phyloP scores from a whole-genome alignment of 2,113 vertebrate species.

The Jacana jacana region DNA sequence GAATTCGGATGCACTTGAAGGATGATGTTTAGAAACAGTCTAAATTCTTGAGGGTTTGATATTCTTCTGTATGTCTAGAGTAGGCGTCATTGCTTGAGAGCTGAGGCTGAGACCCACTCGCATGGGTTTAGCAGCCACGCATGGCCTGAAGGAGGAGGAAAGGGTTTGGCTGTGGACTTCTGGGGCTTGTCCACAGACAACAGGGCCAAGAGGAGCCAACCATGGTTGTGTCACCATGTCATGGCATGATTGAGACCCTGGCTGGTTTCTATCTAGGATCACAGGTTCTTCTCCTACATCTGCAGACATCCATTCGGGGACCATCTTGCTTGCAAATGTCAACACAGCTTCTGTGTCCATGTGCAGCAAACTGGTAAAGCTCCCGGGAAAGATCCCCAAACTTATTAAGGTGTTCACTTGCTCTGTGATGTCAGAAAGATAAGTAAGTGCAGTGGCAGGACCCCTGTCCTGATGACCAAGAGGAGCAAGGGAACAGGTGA shows the following conservation, averaged over 20 bases:
- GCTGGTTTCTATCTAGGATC: background rate
- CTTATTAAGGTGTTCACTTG: background rate
- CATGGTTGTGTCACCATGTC: background rate
- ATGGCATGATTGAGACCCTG: background rate
- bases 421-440: background rate
- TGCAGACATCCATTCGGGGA: background rate
- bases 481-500: background rate
- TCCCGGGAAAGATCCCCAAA: background rate
- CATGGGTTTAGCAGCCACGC: accelerated
- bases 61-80: background rate
- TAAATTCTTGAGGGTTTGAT: background rate
- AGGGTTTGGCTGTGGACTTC: background rate
- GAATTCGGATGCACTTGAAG: background rate
- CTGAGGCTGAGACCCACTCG: background rate
- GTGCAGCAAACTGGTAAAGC: background rate
- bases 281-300: background rate
- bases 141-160: background rate
- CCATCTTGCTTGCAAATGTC: background rate
- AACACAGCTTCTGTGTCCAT: background rate
- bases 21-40: background rate
- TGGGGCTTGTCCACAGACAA: background rate
- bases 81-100: background rate
- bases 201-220: background rate
- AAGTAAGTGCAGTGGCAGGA: background rate
- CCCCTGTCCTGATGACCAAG: background rate